These are phyloP conservation scores for Gavia stellata DNA, from an alignment of 2,113 vertebrate genomes.

Conservation along the genomic window DNA sequence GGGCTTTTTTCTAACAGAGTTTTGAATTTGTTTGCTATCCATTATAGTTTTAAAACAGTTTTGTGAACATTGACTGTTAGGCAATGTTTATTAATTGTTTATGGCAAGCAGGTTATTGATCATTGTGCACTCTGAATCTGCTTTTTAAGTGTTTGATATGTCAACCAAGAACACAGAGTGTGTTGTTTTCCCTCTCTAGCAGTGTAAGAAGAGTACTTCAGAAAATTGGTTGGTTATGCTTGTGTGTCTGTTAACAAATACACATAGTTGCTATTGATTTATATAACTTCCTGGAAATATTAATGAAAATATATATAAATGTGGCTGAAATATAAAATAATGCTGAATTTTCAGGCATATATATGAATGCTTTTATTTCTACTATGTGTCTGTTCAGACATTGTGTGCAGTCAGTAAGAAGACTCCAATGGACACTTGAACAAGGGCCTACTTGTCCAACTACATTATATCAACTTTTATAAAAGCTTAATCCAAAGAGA, in stretches of 20 bases:
- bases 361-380: neutral
- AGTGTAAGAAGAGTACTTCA: neutral
- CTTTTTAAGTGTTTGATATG: neutral
- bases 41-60: neutral
- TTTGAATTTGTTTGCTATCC: neutral
- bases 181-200: neutral
- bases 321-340: neutral
- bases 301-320: neutral
- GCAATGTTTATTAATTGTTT: neutral
- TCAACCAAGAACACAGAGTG: neutral
- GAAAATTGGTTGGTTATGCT: neutral
- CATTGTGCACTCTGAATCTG: neutral
- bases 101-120: neutral
- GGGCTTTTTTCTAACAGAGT: neutral
- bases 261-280: neutral
- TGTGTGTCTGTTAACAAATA: neutral
- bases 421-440: neutral
- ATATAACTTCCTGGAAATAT: neutral
- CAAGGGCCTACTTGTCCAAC: neutral
- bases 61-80: neutral
- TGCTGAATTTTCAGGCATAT: neutral
- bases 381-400: neutral
- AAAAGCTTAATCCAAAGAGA: neutral
- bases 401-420: neutral
- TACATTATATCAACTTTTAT: neutral